Evolutionary conservation across 2,113 vertebrate genomes (phyloP).

Genomic region (Agapornis roseicollis): DNA sequence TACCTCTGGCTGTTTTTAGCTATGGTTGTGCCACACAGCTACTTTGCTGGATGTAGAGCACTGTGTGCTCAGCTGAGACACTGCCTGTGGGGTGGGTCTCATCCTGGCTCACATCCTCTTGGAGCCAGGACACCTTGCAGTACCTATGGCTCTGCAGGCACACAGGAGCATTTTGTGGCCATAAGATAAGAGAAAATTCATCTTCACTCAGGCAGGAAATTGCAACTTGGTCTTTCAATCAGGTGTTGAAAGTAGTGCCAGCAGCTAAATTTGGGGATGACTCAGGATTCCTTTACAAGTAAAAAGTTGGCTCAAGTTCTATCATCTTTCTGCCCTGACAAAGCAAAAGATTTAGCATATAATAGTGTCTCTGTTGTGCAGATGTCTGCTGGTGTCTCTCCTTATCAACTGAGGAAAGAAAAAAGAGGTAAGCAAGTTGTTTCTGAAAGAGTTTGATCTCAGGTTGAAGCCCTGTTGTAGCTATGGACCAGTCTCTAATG

Average conservation of each 20-base stretch:
- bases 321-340: neutral
- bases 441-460: neutral
- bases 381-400: neutral
- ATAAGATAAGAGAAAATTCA: neutral
- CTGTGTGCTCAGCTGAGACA: neutral
- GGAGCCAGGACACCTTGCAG: fast-evolving
- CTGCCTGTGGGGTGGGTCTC: neutral
- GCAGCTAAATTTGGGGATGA: neutral
- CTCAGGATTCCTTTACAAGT: neutral
- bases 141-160: fast-evolving
- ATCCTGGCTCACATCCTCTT: neutral
- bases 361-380: neutral
- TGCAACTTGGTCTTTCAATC: neutral
- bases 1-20: neutral
- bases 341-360: neutral
- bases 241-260: neutral
- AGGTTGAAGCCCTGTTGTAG: neutral
- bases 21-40: neutral
- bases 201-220: neutral
- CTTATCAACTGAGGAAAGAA: neutral
- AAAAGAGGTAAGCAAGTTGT: neutral
- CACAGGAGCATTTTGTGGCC: fast-evolving
- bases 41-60: neutral
- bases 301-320: neutral
- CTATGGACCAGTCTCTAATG: fast-evolving